A percentile compares a stretch with the other conserved stretches of the same genome.
Evolutionary conservation across 2,113 vertebrate genomes (phyloP).

Genomic region (Hippocampus comes): DNA sequence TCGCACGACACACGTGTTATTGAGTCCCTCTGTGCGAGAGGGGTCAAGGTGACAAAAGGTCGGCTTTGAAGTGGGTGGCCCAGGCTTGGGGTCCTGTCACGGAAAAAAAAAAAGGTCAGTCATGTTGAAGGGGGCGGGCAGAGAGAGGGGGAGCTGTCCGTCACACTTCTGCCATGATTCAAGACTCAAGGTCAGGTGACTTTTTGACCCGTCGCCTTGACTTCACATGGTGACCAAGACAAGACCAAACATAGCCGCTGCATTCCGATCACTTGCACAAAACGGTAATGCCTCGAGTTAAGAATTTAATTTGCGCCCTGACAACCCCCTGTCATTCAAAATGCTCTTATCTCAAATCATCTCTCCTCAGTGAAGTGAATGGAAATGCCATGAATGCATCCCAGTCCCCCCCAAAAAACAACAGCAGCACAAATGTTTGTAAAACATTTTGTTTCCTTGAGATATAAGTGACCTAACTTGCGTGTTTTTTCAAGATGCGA

Average conservation of each 20-base stretch:
- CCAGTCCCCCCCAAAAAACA: too few species aligned
- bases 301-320: too few species aligned
- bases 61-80: constrained; percentile 27
- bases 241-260: background rate
- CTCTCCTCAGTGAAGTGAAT: too few species aligned
- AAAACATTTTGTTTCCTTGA: too few species aligned
- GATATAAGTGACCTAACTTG: too few species aligned
- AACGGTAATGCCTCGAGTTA: background rate
- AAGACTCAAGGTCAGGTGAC: constrained; percentile 41
- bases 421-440: too few species aligned
- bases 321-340: too few species aligned
- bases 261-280: too few species aligned
- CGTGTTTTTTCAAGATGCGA: too few species aligned
- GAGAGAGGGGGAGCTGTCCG: background rate
- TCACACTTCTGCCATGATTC: constrained; percentile 28
- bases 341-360: too few species aligned
- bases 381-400: too few species aligned
- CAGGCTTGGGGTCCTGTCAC: constrained; percentile 11
- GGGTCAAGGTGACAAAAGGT: background rate
- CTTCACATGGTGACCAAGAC: background rate
- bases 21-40: background rate
- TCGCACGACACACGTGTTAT: background rate
- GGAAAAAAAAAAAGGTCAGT: background rate
- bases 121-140: background rate
- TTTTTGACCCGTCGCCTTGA: constrained; percentile 34